Evolutionary conservation across 2,888 invertebrate genomes (phyloP), one percentile per base, ranked within the genome.

Genomic region (Drosophila siamana): DNA sequence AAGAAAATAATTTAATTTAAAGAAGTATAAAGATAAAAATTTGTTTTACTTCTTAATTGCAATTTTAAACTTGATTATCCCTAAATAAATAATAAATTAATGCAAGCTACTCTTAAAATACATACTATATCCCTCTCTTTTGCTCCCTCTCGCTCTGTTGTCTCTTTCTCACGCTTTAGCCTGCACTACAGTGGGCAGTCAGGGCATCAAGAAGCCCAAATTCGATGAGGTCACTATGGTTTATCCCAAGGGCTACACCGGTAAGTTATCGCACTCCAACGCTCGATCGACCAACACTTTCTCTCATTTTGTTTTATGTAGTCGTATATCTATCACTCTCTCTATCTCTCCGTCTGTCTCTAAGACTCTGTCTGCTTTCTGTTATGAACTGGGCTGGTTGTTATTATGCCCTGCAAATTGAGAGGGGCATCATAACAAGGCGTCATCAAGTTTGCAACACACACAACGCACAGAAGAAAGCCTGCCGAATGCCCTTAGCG

Each of bases 171-270:
- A 13, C 33, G 4, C 13, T 16, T 30, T 36, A 85, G 97, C 96
- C 59, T 97, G 97, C 69, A 84, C 87, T 57, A 87, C 90, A 15
- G 90, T 89, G 36, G 78, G 86, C 44, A 96, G 96, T 43, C 95
- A 96, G 78, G 95, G 96, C 36, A 95, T 96, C 56, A 97, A 97
- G 93, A 97, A 97, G 92, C 95, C 95, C 48, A 95, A 94, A 79
- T 94, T 96, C 89, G 94, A 94, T 80, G 94, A 94, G 85, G 93
- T 94, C 86, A 93, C 93, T 69, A 93, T 93, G 92, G 93, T 94
- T 84, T 97, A 96, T 92, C 95, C 96, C 83, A 97, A 97, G 93
- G 96, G 96, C 90, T 96, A 96, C 92, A 94, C 96, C 94, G 95
- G 95, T 95, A 89, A 90, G 91, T 55, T 7, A 28, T 38, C 26